Conservation (phyloP, 53 echinoderm and acorn worm genomes). For the Hippasteria phrygiana region DNA sequence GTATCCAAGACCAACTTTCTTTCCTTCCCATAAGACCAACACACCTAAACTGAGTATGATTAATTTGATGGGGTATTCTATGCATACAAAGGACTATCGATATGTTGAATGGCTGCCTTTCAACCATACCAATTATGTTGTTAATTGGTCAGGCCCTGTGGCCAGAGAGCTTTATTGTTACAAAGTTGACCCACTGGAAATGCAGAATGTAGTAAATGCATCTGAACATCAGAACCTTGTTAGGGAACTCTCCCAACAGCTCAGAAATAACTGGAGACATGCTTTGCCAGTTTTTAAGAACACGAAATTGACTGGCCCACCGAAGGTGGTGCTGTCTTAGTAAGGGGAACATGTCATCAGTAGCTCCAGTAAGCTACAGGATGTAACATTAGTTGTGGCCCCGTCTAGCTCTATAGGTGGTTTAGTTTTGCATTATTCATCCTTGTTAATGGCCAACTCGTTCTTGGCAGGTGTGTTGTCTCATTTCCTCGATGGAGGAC, state of each 20-base stretch:
- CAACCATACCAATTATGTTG: constrained; percentile 68
- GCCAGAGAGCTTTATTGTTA: constrained; percentile 81
- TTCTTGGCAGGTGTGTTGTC: too few species aligned
- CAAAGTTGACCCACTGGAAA: constrained; percentile 70
- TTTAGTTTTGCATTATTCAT: too few species aligned
- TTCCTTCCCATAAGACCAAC: constrained; percentile 71
- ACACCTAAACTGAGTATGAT: constrained; percentile 73
- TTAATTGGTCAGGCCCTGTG: constrained; percentile 73
- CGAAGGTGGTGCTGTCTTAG: too few species aligned
- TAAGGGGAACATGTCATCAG: too few species aligned
- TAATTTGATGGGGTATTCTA: constrained; percentile 91
- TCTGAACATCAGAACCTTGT: constrained; percentile 53
- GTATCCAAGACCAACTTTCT: constrained; percentile 80
- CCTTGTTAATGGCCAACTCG: too few species aligned
- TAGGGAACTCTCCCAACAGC: constrained; percentile 35
- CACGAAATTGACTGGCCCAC: too few species aligned
- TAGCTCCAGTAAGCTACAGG: too few species aligned
- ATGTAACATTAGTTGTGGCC: too few species aligned
- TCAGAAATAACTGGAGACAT: constrained; percentile 71
- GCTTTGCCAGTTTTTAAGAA: constrained; percentile 44
- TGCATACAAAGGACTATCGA: constrained; percentile 74
- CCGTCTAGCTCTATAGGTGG: too few species aligned
- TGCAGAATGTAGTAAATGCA: constrained; percentile 77
- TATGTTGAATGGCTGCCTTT: constrained; percentile 92
- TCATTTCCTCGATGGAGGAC: too few species aligned